Evolutionary conservation across 2,888 invertebrate genomes (phyloP).

Genomic region (Zelleria hepariella): DNA sequence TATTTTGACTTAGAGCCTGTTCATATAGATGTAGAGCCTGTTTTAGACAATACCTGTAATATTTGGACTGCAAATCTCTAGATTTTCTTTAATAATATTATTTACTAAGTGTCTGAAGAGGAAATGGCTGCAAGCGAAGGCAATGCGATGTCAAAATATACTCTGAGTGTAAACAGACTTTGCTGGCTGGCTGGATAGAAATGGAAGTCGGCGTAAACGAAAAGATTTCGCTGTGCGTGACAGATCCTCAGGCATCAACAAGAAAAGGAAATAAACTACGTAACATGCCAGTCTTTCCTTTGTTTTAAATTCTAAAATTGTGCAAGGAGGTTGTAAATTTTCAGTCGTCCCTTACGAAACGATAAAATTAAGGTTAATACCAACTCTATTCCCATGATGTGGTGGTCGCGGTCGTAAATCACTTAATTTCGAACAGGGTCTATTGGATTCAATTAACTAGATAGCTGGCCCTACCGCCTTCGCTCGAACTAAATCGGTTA

Average conservation of each 20-base stretch:
- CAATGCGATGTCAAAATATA: background rate
- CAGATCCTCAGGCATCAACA: background rate
- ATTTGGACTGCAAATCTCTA: too few species aligned
- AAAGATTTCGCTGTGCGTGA: background rate
- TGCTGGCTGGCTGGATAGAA: background rate
- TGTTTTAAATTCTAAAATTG: background rate
- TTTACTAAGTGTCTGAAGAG: too few species aligned
- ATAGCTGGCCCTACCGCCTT: constrained; percentile 5
- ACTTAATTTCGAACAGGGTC: constrained; percentile 1
- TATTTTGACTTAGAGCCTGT: too few species aligned
- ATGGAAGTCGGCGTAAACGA: background rate
- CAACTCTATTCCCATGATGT: background rate
- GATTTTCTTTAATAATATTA: too few species aligned
- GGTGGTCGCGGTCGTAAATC: background rate
- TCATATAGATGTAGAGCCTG: too few species aligned
- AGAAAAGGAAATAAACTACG: background rate
- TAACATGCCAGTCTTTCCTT: background rate
- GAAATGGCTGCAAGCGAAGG: background rate
- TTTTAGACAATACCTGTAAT: too few species aligned
- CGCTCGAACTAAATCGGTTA: constrained; percentile 6
- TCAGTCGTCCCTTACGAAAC: background rate
- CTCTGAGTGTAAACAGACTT: background rate
- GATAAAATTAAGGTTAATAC: background rate
- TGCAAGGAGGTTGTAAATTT: too few species aligned
- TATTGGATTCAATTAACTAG: constrained; percentile 7